phyloP scores from a whole-genome alignment of 2,888 invertebrate species.

The Pogonocherus hispidulus region DNA sequence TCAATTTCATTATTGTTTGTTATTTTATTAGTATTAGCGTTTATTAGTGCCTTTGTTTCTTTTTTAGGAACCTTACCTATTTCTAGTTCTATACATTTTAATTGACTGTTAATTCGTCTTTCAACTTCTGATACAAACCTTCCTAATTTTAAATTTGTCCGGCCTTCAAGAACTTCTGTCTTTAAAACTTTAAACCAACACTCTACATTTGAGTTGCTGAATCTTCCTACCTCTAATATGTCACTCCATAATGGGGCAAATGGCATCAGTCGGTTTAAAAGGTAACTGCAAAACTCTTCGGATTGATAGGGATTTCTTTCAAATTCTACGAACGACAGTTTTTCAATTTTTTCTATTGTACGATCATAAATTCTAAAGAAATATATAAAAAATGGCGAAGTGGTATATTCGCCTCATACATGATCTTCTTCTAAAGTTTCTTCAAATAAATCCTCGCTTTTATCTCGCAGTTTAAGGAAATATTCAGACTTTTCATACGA shows the following conservation, averaged over 20 bases:
- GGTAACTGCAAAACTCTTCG: constrained; percentile 1
- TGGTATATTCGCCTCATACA: constrained; percentile 8
- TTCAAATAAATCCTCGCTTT: background rate
- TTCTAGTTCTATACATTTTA: constrained; percentile 14
- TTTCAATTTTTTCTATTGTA: background rate
- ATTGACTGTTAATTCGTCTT: background rate
- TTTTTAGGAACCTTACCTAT: background rate
- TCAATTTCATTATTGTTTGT: background rate
- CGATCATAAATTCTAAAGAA: background rate
- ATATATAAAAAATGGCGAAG: constrained; percentile 6
- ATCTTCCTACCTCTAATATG: background rate
- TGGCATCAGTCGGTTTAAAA: constrained; percentile 17
- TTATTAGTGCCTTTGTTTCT: background rate
- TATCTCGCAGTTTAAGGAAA: background rate
- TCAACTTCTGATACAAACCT: background rate
- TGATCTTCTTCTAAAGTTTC: background rate
- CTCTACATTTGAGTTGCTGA: constrained; percentile 4
- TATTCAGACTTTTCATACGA: background rate
- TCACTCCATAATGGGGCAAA: constrained; percentile 10
- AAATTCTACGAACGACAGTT: background rate
- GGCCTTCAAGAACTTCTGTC: background rate
- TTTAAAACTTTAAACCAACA: constrained; percentile 7
- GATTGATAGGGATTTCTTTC: background rate
- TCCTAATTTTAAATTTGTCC: constrained; percentile 5
- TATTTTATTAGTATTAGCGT: background rate